Conservation (phyloP, 2,113 vertebrate genomes). For the Polypterus bichir region DNA sequence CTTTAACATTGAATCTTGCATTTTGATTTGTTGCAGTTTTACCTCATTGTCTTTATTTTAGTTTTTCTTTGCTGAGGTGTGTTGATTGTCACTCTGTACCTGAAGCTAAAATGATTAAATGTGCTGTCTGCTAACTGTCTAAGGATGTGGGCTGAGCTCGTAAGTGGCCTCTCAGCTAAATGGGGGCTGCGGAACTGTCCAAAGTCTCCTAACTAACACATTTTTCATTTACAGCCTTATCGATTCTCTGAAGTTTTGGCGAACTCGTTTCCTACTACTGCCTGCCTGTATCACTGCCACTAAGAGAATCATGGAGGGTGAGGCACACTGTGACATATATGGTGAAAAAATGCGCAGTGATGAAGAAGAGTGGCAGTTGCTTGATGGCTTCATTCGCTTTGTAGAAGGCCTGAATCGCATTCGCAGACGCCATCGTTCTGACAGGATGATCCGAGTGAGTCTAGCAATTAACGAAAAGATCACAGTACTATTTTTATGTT, state of each 20-base stretch:
- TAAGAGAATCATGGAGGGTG: constrained; percentile 74
- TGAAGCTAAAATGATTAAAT: too few relatives aligned
- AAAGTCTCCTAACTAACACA: too few relatives aligned
- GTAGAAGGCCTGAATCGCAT: constrained; percentile 93
- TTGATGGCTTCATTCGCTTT: constrained; percentile 91
- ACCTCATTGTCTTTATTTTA: too few relatives aligned
- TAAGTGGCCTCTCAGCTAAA: too few relatives aligned
- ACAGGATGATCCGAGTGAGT: constrained; percentile 72
- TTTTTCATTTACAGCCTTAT: constrained; percentile 57
- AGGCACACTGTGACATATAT: constrained; percentile 82
- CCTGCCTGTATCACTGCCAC: constrained; percentile 79
- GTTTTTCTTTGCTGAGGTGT: too few relatives aligned
- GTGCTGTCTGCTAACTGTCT: too few relatives aligned
- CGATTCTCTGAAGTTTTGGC: constrained; percentile 94
- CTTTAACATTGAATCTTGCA: too few relatives aligned
- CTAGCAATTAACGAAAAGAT: background rate
- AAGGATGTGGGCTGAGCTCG: too few relatives aligned
- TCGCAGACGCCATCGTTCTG: constrained; percentile 79
- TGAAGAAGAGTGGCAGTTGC: constrained; percentile 72
- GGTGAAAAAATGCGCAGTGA: constrained; percentile 65
- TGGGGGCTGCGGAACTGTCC: too few relatives aligned
- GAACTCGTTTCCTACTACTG: constrained; percentile 84
- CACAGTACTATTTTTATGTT: too few relatives aligned
- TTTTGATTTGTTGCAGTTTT: too few relatives aligned
- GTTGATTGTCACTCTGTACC: too few relatives aligned